These are phyloP conservation scores for Calidris pugnax DNA, from an alignment of 2,113 vertebrate genomes.

Conservation along the genomic window DNA sequence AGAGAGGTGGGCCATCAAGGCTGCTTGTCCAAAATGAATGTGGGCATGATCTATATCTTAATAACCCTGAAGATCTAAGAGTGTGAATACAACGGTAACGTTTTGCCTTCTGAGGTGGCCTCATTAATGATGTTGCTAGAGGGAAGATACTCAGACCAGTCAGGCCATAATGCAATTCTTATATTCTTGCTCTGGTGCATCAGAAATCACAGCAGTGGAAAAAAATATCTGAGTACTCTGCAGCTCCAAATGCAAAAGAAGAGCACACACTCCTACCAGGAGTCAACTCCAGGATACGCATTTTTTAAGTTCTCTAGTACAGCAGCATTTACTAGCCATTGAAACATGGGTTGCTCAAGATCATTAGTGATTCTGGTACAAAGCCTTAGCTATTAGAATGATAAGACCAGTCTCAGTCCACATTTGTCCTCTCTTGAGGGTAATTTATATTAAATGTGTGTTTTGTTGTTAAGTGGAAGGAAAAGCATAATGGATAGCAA, in stretches of 20 bases:
- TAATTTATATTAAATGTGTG: slow-evolving; percentile 17
- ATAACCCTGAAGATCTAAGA: neutral
- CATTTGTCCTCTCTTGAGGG: neutral
- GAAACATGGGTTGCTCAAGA: neutral
- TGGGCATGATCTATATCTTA: neutral
- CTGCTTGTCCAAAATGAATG: neutral
- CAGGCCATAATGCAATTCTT: neutral
- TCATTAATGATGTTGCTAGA: neutral
- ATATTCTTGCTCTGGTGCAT: neutral
- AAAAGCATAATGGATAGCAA: neutral
- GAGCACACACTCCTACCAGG: neutral
- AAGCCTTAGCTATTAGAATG: slow-evolving; percentile 6
- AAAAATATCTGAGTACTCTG: neutral
- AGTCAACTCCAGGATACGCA: neutral
- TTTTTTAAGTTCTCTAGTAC: neutral
- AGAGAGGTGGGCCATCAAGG: neutral
- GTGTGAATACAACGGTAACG: neutral
- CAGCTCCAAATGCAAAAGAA: neutral
- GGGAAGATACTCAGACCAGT: neutral
- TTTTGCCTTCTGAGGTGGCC: neutral
- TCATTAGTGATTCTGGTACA: neutral
- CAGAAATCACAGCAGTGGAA: neutral
- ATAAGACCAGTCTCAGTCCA: neutral
- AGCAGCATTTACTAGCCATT: neutral
- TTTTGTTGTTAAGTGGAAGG: neutral